A percentile compares a stretch with the other conserved stretches of the same genome.
phyloP scores from a whole-genome alignment of 1,140 invertebrate species.

The Gonioctena quinquepunctata region DNA sequence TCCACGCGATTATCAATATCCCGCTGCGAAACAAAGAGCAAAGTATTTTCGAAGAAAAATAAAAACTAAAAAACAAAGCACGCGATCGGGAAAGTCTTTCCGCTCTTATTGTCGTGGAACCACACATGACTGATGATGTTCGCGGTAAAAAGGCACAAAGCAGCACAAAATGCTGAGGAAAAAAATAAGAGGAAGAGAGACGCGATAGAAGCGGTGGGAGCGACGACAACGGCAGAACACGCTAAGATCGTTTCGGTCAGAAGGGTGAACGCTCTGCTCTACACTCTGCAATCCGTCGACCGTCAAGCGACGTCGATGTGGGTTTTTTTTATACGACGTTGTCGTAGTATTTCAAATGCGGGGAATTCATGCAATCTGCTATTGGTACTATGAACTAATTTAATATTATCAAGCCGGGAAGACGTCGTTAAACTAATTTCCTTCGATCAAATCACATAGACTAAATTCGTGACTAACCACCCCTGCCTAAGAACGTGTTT shows the following conservation, averaged over 20 bases:
- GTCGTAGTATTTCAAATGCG: no score
- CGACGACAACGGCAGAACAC: no score
- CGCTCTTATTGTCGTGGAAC: background rate
- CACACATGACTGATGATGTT: constrained; percentile 6
- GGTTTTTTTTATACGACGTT: no score
- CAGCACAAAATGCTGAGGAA: background rate
- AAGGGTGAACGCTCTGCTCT: background rate
- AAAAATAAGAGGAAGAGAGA: background rate
- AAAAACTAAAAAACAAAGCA: background rate
- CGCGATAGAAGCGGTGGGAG: no score
- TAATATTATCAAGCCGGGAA: no score
- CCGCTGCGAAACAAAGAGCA: background rate
- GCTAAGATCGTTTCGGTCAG: background rate
- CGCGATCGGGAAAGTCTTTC: background rate
- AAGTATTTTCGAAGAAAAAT: background rate
- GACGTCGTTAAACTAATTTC: no score
- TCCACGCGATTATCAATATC: background rate
- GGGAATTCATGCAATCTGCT: no score
- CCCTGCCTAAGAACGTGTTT: no score
- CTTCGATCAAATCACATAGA: no score
- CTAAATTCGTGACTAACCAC: no score
- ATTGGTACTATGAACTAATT: no score
- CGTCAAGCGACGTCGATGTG: background rate
- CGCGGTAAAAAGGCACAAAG: background rate
- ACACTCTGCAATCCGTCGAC: background rate